phyloP scores from a whole-genome alignment of 1,140 invertebrate species.

The Calliopsis andreniformis region DNA sequence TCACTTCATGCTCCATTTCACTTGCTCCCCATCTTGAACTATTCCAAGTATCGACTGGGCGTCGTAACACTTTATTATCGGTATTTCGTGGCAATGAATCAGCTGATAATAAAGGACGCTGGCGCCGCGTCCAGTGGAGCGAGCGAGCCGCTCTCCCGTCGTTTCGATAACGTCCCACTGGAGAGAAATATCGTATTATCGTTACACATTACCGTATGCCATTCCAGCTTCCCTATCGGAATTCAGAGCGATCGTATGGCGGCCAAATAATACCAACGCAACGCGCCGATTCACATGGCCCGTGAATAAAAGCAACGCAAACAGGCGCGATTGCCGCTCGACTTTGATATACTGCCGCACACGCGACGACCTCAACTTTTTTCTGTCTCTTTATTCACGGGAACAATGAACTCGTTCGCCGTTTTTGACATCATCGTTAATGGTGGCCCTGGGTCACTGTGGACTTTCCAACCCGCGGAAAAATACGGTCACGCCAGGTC shows the following conservation, averaged over 20 bases:
- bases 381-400: neutral
- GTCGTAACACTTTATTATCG: constrained; percentile 34
- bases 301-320: neutral
- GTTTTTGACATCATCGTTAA: constrained; percentile 1
- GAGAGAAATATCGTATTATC: constrained; percentile 42
- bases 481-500: constrained; percentile 6
- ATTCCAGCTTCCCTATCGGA: constrained; percentile 23
- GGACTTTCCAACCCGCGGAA: neutral
- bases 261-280: constrained; percentile 2
- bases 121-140: neutral
- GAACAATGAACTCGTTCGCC: neutral
- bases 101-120: constrained; percentile 13
- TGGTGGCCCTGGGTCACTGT: too few species aligned
- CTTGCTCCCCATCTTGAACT: too few species aligned
- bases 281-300: too few species aligned
- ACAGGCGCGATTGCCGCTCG: neutral
- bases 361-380: neutral
- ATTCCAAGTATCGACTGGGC: neutral
- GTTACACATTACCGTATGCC: constrained; percentile 30
- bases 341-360: neutral
- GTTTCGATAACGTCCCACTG: constrained; percentile 38
- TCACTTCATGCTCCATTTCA: too few species aligned
- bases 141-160: neutral
- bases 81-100: constrained; percentile 18
- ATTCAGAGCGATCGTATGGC: constrained; percentile 28